Base-by-base conservation (phyloP, 2,113 vertebrate species). In the Motacilla tschutschensis region DNA sequence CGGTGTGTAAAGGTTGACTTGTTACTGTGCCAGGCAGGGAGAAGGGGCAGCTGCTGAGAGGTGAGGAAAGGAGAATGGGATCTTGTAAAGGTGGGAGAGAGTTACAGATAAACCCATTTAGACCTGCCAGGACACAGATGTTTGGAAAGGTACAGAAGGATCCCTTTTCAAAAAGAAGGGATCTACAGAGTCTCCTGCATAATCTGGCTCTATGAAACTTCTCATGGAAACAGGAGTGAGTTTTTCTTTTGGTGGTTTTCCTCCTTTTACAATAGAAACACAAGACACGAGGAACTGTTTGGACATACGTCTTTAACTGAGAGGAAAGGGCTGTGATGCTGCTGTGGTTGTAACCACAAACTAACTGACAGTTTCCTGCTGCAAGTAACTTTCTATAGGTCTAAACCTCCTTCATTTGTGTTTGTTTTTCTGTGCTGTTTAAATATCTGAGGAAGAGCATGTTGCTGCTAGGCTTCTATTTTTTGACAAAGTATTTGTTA, bases 291-390 rank as follows among this genome's bases (percentile, higher is more conserved):
- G 76, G 92, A 90, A 15, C 87, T 87, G 58, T 90, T 93, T 83
- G 92, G 93, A 87, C 73, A 35, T 29, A 31, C 0, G 0, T 43
- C 24, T 92, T 92, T 86, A 78, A 71, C 75, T 50, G 41, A 67
- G 74, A 94, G 93, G 92, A 95, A 93, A 60, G 53, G 57, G 71
- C 87, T 57, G 81, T 48, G 72, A 75, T 78, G 67, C 40, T 65
- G 66, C 78, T 88, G 91, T 89, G 66, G 92, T 94, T 93, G 84
- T 87, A 93, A 94, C 91, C 90, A 69, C 91, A 93, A 83, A 62
- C 79, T 81, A 88, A 55, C 92, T 73, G 91, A 88, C 95, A 71
- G 83, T 73, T 94, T 95, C 87, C 89, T 66, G 94, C 92, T 92
- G 72, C 85, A 69, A 80, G 83, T 77, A 67, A 53, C 87, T 85